A percentile compares a stretch with the other conserved stretches of the same genome.
phyloP scores from a whole-genome alignment of 1,140 invertebrate genomes.

The Drosophila rufa region DNA sequence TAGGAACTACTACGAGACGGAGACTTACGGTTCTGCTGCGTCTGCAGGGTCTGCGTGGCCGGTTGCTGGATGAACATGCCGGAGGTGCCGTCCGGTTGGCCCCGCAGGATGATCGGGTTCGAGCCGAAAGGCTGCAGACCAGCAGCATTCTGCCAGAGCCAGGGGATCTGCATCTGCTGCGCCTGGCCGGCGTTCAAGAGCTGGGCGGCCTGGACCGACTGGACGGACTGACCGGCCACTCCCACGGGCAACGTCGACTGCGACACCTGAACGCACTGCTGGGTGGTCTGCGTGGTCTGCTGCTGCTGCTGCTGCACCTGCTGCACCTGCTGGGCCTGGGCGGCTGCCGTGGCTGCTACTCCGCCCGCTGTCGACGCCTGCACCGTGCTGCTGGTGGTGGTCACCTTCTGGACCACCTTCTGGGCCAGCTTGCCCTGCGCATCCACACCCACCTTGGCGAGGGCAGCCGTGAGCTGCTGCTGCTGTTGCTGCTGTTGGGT shows the following conservation, averaged over 20 bases:
- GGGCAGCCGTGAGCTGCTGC: slow-evolving; percentile 67
- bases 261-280: slow-evolving; percentile 85
- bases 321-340: slow-evolving; percentile 41
- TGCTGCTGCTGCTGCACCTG: slow-evolving; percentile 70
- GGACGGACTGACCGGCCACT: slow-evolving; percentile 56
- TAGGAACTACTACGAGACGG: slow-evolving; percentile 41
- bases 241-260: slow-evolving; percentile 87
- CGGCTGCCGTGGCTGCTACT: slow-evolving; percentile 33
- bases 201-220: slow-evolving; percentile 80
- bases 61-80: slow-evolving; percentile 95
- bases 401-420: slow-evolving; percentile 87
- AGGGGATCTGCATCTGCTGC: slow-evolving; percentile 88
- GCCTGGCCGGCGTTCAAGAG: slow-evolving; percentile 88
- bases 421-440: slow-evolving; percentile 85
- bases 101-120: slow-evolving; percentile 94
- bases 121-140: slow-evolving; percentile 89
- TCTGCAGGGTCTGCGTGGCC: slow-evolving; percentile 85
- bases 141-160: slow-evolving; percentile 87
- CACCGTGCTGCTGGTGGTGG: slow-evolving; percentile 83
- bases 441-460: slow-evolving; percentile 57
- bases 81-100: slow-evolving; percentile 89
- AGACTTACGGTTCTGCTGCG: slow-evolving; percentile 81
- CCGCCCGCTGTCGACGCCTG: slow-evolving; percentile 61
- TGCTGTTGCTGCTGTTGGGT: slow-evolving; percentile 62
- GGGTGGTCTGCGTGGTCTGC: slow-evolving; percentile 74